A percentile compares a stretch with the other conserved stretches of the same genome.
These are phyloP conservation scores for Danaus plexippus DNA, from an alignment of 1,140 invertebrate genomes.

Conservation along the genomic window DNA sequence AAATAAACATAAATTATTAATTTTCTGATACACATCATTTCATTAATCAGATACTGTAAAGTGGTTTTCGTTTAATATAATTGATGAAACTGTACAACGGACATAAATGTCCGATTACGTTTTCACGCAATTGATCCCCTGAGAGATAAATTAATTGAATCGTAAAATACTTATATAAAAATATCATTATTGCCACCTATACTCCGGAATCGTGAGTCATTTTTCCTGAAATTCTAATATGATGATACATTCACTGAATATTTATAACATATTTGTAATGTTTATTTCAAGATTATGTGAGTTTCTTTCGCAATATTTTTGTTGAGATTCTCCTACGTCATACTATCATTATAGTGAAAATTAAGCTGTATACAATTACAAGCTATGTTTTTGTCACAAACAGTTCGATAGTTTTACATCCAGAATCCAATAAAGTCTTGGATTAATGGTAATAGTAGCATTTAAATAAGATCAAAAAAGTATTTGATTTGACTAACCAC, in stretches of 20 bases:
- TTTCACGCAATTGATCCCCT: neutral
- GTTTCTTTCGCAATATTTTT: neutral
- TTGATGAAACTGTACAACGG: conserved; percentile 7
- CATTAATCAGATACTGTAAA: neutral
- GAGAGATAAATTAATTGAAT: no score
- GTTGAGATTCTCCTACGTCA: no score
- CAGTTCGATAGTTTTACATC: no score
- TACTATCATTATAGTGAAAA: no score
- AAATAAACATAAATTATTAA: conserved; percentile 2
- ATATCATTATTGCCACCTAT: neutral
- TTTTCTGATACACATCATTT: neutral
- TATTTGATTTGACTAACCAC: no score
- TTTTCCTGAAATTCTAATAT: conserved; percentile 2
- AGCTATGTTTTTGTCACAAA: no score
- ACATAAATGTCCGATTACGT: conserved; percentile 10
- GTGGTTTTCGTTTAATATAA: neutral
- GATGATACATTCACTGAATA: conserved; percentile 1
- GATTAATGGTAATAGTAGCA: no score
- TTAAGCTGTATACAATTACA: no score
- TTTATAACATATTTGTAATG: conserved; percentile 2
- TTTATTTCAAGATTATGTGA: conserved; percentile 1
- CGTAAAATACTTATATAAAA: no score
- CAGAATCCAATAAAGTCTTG: no score
- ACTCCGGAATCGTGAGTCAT: neutral
- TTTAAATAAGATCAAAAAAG: no score